Evolutionary conservation across 1,140 invertebrate species (phyloP), one percentile per base, ranked within the genome.

Genomic region (Dendroctonus ponderosae): DNA sequence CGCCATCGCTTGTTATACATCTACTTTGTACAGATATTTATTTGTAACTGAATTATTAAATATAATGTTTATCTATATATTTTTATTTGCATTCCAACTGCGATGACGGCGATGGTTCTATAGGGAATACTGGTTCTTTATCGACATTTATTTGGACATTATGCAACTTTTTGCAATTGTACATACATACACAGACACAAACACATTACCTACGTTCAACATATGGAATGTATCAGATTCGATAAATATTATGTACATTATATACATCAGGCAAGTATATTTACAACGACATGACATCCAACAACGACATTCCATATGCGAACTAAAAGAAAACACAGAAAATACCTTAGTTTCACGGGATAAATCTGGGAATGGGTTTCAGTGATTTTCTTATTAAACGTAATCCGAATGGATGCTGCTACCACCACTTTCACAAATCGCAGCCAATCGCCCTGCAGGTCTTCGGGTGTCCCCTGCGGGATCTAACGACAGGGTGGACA

Each of bases 351-450:
- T 49, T 26, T 15, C 5, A 52, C 11, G 5, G 7, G 11, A 7
- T 12, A 52, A 26, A 52, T 15, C 15, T 52, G 11, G 15, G 11
- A 12, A 52, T 12, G 15, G 50, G 11, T 15, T 41, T 71, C 62
- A 26, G 26, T 26, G 26, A 26, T 26, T 26, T 26, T 26, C 26
- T 26, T 26, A 26, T 26, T 26, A 87, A 74, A 87, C 86, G 77
- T 87, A 87, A 71, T 88, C 86, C 63, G 86, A 87, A 66, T 86
- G 85, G 46, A 79, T 77, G 68, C 66, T 75, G 38, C 7, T 62
- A 39, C 62, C 40, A 54, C 83, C 81, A 41, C 84, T 83, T 78
- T 88, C 86, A 76, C 86, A 87, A 62, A 88, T 88, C 50, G 85
- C 85, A n/a, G 86, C 83, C 59, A 88, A 77, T 63, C 85, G 79